These are phyloP conservation scores for Pachyseris speciosa DNA, from an alignment of 64 coral and sea anemone species.

Conservation along the genomic window DNA sequence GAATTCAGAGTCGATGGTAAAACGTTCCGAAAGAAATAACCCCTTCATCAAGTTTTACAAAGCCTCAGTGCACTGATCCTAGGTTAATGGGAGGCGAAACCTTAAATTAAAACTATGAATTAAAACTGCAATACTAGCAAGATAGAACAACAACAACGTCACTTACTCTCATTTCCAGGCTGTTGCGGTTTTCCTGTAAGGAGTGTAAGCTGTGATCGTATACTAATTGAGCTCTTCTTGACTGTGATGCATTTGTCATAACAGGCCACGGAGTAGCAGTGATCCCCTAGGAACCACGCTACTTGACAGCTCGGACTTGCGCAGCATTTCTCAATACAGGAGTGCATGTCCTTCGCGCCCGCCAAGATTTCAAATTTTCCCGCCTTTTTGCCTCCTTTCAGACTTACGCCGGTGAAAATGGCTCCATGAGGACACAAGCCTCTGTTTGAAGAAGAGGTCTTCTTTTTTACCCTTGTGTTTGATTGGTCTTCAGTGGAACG, in stretches of 20 bases:
- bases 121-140: not conserved
- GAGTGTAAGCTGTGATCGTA: conserved; percentile 74
- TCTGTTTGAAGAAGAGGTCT: conserved; percentile 19
- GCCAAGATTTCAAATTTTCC: conserved; percentile 60
- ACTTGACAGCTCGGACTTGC: conserved; percentile 69
- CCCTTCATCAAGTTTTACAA: too few relatives aligned
- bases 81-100: too few relatives aligned
- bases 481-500: not conserved
- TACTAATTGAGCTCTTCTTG: conserved; percentile 23
- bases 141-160: not conserved
- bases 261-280: conserved; percentile 92
- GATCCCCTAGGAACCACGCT: conserved; percentile 82
- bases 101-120: too few relatives aligned
- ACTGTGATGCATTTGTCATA: conserved; percentile 70
- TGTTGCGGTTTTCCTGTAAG: conserved; percentile 35
- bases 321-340: conserved; percentile 65
- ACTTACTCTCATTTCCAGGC: conserved; percentile 36
- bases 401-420: conserved; percentile 48
- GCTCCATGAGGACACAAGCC: conserved; percentile 30
- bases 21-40: too few relatives aligned
- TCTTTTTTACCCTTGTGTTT: conserved; percentile 7
- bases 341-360: conserved; percentile 51
- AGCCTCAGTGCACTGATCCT: too few relatives aligned
- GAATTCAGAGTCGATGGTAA: too few relatives aligned
- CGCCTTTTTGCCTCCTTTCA: conserved; percentile 59